Evolutionary conservation across 2,113 vertebrate genomes (phyloP).

Genomic region (Todiramphus chloris): DNA sequence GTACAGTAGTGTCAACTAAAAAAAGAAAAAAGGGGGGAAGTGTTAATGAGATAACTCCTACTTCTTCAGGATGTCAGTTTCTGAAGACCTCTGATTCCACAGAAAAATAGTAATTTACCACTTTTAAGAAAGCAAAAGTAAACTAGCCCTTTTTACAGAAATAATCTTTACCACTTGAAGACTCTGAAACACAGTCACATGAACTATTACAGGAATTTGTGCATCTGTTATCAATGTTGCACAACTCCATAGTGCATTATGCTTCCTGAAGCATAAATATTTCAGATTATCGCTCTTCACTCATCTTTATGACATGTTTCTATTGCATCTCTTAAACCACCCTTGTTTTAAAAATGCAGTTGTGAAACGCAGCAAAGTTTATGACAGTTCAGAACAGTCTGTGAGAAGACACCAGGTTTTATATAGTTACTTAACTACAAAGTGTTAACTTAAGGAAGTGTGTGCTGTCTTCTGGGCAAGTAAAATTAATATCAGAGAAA

Average conservation of each 20-base stretch:
- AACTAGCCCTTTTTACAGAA: neutral
- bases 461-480: neutral
- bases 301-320: neutral
- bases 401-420: neutral
- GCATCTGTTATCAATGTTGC: neutral
- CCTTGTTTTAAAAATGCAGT: neutral
- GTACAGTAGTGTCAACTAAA: neutral
- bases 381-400: neutral
- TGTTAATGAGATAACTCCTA: neutral
- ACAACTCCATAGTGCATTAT: neutral
- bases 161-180: neutral
- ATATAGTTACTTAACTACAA: neutral
- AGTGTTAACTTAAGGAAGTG: neutral
- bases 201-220: neutral
- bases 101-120: neutral
- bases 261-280: neutral
- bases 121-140: neutral
- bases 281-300: neutral
- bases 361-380: neutral
- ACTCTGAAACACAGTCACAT: neutral
- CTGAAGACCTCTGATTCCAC: neutral
- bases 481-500: conserved; percentile 29
- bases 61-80: neutral
- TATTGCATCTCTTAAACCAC: neutral
- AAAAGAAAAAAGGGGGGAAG: neutral